Evolutionary conservation across 2,797 vertebrate genomes (phyloP), one percentile per base, ranked within the genome.

Genomic region (Pogonophryne albipinna): DNA sequence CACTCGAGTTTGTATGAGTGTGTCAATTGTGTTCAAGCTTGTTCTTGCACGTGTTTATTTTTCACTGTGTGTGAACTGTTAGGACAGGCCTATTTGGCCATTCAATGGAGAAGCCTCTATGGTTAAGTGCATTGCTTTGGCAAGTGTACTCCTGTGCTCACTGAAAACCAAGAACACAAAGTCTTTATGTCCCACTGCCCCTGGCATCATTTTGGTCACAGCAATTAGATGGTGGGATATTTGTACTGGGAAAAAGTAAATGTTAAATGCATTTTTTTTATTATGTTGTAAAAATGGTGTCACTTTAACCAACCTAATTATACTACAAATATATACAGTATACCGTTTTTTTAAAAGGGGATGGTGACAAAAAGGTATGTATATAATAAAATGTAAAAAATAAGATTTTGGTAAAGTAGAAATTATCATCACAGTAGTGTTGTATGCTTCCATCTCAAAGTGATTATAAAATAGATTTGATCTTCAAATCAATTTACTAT

Each of bases 1-100:
- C 84, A 92, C 83, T 87, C 34, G 27, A 85, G 58, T 66, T 72
- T 77, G 42, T 64, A 55, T 58, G 74, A 81, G 73, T 23, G 68
- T 49, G 56, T 71, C 60, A 44, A 52, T 77, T 82, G 83, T 77
- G 70, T 66, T 68, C 60, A 85, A 23, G 17, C 59, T 81, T 76
- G 74, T 85, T 55, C 65, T 9, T 59, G 56, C 77, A 59, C n/a
- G 20, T 72, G 68, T 70, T 71, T 73, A 57, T 65, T 75, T 60
- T 80, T 75, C 57, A 67, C 41, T 56, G 44, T 59, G 57, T 34
- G 19, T 60, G 74, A 78, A 46, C 55, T 57, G 47, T 64, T 62
- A 42, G 46, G 82, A 74, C 47, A 42, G 49, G 17, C 61, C 38
- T 23, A 52, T 45, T 66, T 31, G 45, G 19, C 69, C 53, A 44